Evolutionary conservation across 2,888 invertebrate genomes (phyloP).

Genomic region (Calameuta idolon): DNA sequence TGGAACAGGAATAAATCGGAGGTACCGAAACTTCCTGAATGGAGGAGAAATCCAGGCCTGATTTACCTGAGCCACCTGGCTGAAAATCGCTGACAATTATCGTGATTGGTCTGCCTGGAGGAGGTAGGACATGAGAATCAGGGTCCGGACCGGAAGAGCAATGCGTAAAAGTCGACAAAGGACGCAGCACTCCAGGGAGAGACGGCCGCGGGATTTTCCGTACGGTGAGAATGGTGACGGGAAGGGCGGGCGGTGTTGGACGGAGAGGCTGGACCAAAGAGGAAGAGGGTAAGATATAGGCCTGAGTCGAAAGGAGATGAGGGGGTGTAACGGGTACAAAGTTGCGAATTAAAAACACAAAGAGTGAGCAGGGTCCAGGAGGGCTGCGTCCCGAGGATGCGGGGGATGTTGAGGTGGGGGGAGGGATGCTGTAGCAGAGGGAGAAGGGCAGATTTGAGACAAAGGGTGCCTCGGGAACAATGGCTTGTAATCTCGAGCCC

Average conservation of each 20-base stretch:
- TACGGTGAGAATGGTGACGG: constrained; percentile 7
- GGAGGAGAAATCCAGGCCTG: too few relatives aligned
- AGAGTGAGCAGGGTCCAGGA: constrained; percentile 46
- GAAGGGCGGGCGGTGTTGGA: constrained; percentile 1
- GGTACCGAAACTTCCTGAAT: too few relatives aligned
- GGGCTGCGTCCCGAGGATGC: constrained; percentile 17
- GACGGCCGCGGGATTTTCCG: constrained; percentile 26
- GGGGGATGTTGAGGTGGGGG: constrained; percentile 27
- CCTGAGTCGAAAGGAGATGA: constrained; percentile 16
- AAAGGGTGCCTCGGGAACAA: constrained; percentile 63
- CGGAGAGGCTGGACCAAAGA: constrained; percentile 3
- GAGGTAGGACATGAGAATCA: too few relatives aligned
- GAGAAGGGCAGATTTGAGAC: constrained; percentile 60
- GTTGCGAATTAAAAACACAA: constrained; percentile 63
- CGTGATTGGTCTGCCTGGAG: too few relatives aligned
- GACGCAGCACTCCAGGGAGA: constrained; percentile 18
- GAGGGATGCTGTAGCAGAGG: constrained; percentile 19
- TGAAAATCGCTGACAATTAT: too few relatives aligned
- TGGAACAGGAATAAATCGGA: too few relatives aligned
- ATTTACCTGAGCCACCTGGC: too few relatives aligned
- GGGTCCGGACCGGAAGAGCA: constrained; percentile 8
- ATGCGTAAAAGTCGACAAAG: constrained; percentile 15
- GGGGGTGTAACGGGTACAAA: constrained; percentile 49
- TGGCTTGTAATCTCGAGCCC: constrained; percentile 65
- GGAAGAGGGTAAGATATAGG: constrained; percentile 29